These are phyloP conservation scores for Scrobipalpa atriplicella DNA, from an alignment of 2,888 invertebrate species.

Conservation along the genomic window DNA sequence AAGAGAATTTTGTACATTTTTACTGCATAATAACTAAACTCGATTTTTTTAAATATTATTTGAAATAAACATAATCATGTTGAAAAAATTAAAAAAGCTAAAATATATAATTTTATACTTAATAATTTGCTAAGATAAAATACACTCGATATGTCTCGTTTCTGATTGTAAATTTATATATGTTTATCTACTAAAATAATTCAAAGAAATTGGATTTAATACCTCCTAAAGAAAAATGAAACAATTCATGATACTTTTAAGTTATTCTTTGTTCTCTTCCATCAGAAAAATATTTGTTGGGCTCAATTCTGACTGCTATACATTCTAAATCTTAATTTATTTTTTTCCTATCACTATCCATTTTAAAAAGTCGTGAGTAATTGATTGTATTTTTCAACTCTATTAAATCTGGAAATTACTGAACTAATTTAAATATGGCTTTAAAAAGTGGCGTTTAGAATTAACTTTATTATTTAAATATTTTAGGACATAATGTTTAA, in stretches of 20 bases:
- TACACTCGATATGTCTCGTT: background rate
- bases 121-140: constrained; percentile 39
- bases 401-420: no score
- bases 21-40: background rate
- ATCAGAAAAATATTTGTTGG: no score
- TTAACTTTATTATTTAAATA: background rate
- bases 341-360: no score
- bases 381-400: no score
- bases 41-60: background rate
- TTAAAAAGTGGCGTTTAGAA: no score
- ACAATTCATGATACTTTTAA: background rate
- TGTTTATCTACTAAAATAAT: background rate
- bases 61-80: constrained; percentile 31
- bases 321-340: no score
- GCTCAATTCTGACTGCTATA: no score
- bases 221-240: background rate
- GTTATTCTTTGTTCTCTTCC: no score
- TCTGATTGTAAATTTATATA: constrained; percentile 23
- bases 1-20: background rate
- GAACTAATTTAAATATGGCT: no score
- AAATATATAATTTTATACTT: constrained; percentile 65
- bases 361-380: no score
- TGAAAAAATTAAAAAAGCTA: constrained; percentile 38
- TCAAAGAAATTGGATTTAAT: constrained; percentile 2
- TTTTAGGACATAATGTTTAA: background rate